phyloP scores from a whole-genome alignment of 2,888 invertebrate genomes.

The Rhorus exstirpatorius region DNA sequence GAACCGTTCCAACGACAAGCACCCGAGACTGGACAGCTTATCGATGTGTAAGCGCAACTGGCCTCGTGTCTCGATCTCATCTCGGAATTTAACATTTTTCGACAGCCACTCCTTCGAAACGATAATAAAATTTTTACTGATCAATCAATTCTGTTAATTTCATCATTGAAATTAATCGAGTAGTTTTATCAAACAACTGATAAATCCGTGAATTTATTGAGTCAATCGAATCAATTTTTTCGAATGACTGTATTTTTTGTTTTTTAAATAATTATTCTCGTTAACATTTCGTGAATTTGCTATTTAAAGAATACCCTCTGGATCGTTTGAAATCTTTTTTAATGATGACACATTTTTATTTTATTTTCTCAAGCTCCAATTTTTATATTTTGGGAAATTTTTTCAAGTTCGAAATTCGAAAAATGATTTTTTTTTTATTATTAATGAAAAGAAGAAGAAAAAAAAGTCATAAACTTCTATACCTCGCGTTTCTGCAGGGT shows the following conservation, averaged over 20 bases:
- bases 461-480: slow-evolving; percentile 44
- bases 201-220: neutral
- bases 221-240: too few species aligned
- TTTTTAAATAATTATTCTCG: too few species aligned
- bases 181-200: neutral
- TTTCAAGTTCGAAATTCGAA: too few species aligned
- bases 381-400: too few species aligned
- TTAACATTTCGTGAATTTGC: too few species aligned
- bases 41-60: slow-evolving; percentile 68
- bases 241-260: too few species aligned
- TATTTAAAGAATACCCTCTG: too few species aligned
- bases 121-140: neutral
- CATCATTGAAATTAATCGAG: neutral
- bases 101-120: slow-evolving; percentile 74
- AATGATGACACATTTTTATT: too few species aligned
- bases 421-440: neutral
- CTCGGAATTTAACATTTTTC: slow-evolving; percentile 68
- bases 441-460: neutral
- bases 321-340: too few species aligned
- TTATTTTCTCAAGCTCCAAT: too few species aligned
- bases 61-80: slow-evolving; percentile 74
- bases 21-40: slow-evolving; percentile 69
- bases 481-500: slow-evolving; percentile 79
- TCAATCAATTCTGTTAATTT: neutral
- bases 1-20: slow-evolving; percentile 73